Base-by-base conservation (phyloP, 1,140 invertebrate species). In the Rhynchophorus ferrugineus region DNA sequence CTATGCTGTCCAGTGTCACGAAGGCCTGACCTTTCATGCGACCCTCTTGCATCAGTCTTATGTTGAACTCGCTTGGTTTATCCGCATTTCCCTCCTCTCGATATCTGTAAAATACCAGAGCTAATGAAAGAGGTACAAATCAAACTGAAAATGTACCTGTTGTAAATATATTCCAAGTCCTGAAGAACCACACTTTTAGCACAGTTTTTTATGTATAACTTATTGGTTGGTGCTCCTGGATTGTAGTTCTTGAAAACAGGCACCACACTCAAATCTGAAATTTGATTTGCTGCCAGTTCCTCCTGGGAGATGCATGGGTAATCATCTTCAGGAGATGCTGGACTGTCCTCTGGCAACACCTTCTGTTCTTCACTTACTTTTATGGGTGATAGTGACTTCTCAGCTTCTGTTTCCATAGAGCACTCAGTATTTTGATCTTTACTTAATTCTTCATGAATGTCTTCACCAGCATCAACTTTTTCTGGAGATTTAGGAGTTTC, bases 1-100 rank as follows among this genome's bases (percentile, higher is more conserved):
- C 72, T n/a, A 82, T 73, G 63, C 75, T 81, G 50, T 83, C 80
- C 41, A 95, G 76, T 5, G 87, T 91, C 0, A 97, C 75, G 78
- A 97, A 97, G 3, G 89, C 91, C 73, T 97, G 93, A 0, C 91
- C 91, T 73, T 94, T 95, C 91, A 97, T 95, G 64, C 91, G 78
- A 0, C 93, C 93, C 69, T 93, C 89, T 69, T 90, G 89, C 91
- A 97, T 93, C 1, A 94, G 75, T 59, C 85, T 78, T n/a, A 94
- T 78, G 73, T 90, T 82, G 73, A 90, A 93, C 51, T 78, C 80
- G 41, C 75, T 71, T 9, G 72, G 63, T 48, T 79, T 66, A 34
- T 71, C 65, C 39, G 70, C 70, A 20, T 69, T 54, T 7, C 69
- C 57, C 34, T 71, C 58, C 45, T 63, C 59, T 8, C 76, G 62